phyloP scores from a whole-genome alignment of 2,113 vertebrate genomes.

The Amphilophus citrinellus region DNA sequence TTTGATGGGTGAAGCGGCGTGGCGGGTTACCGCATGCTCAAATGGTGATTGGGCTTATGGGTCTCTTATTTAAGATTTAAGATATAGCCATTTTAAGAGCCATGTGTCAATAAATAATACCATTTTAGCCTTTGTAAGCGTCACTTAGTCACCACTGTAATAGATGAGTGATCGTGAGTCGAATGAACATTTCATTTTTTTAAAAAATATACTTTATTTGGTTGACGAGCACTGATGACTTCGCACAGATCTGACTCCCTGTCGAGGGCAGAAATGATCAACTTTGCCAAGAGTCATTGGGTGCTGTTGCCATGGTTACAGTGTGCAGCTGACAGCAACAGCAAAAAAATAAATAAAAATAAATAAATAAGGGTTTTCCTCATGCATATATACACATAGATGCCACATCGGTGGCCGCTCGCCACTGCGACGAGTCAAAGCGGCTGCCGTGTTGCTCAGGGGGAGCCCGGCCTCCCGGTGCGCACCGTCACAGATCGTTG shows the following conservation, averaged over 20 bases:
- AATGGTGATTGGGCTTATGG: constrained; percentile 46
- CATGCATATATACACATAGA: not conserved
- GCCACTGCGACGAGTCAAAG: not conserved
- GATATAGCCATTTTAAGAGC: constrained; percentile 64
- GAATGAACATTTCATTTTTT: constrained; percentile 50
- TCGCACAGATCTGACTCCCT: constrained; percentile 3
- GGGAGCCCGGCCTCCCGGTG: accelerated
- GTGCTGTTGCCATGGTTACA: constrained; percentile 41
- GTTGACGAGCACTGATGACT: constrained; percentile 6
- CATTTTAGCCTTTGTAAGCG: constrained; percentile 77
- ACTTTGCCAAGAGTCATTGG: constrained; percentile 25
- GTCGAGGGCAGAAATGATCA: not conserved
- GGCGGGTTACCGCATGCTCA: constrained; percentile 47
- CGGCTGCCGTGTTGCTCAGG: not conserved
- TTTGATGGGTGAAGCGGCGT: constrained; percentile 19
- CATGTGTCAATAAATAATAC: constrained; percentile 75
- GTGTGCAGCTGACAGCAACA: constrained; percentile 18
- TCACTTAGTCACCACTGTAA: constrained; percentile 44
- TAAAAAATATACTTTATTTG: not conserved
- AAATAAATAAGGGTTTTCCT: not conserved
- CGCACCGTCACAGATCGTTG: not conserved
- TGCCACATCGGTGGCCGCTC: not conserved
- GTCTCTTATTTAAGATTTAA: constrained; percentile 43
- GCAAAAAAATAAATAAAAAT: not conserved
- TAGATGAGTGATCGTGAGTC: not conserved